phyloP scores from a whole-genome alignment of 2,113 vertebrate genomes.

The Amia ocellicauda region DNA sequence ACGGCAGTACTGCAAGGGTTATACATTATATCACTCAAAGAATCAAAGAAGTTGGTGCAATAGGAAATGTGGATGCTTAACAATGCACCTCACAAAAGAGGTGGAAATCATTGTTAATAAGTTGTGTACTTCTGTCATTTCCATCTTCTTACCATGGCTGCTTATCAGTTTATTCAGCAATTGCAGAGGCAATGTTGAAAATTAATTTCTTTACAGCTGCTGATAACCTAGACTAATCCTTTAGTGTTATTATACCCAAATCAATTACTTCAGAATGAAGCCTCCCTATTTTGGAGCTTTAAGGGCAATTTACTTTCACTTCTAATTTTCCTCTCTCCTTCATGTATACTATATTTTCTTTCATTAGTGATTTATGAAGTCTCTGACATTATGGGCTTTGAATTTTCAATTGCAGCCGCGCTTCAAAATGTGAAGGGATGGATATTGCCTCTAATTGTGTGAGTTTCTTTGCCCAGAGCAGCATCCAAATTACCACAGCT shows the following conservation, averaged over 20 bases:
- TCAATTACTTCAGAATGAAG: constrained; percentile 34
- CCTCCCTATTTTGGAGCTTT: constrained; percentile 3
- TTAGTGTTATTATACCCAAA: constrained; percentile 31
- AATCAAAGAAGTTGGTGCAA: too few species aligned
- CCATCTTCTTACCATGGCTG: background rate
- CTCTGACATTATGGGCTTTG: constrained; percentile 11
- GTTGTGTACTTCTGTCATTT: background rate
- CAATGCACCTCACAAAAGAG: too few species aligned
- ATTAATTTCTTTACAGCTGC: constrained; percentile 25
- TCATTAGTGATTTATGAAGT: constrained; percentile 25
- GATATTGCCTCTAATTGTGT: constrained; percentile 1
- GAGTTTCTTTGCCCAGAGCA: background rate
- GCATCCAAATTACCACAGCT: background rate
- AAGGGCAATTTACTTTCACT: constrained; percentile 1
- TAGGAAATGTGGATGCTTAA: too few species aligned
- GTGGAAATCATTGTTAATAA: too few species aligned
- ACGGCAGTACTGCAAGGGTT: too few species aligned
- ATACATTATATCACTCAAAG: too few species aligned
- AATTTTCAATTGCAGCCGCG: constrained; percentile 7
- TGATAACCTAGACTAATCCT: constrained; percentile 37
- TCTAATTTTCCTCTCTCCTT: constrained; percentile 15
- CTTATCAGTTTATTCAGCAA: constrained; percentile 1
- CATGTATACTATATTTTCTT: constrained; percentile 15
- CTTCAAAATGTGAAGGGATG: background rate
- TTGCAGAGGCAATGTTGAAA: constrained; percentile 9